These are phyloP conservation scores for Enteromius thamalakanensis DNA, from an alignment of 2,797 vertebrate genomes.

Conservation along the genomic window DNA sequence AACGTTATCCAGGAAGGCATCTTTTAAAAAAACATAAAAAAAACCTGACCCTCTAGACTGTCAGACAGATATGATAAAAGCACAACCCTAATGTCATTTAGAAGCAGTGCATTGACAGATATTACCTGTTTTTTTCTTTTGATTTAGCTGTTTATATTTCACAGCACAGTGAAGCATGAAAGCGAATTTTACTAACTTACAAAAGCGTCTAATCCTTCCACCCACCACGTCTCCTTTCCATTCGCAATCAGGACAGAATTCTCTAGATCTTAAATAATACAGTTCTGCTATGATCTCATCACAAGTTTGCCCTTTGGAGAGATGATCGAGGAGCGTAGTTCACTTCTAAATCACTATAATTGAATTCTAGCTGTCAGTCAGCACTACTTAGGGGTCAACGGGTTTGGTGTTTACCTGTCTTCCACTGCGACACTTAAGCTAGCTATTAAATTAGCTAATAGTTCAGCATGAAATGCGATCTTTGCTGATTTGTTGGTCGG, in stretches of 20 bases:
- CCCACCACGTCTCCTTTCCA: slow-evolving; percentile 19
- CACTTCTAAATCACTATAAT: slow-evolving; percentile 66
- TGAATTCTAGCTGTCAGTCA: slow-evolving; percentile 62
- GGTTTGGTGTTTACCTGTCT: slow-evolving; percentile 54
- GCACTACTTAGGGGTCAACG: slow-evolving; percentile 50
- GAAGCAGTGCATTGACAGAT: not conserved
- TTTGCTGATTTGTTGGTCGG: slow-evolving; percentile 27
- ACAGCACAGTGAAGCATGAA: slow-evolving; percentile 21
- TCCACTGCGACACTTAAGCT: slow-evolving; percentile 59
- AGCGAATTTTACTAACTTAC: slow-evolving; percentile 51
- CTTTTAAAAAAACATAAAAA: not conserved
- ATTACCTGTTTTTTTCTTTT: slow-evolving; percentile 14
- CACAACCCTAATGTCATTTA: slow-evolving; percentile 1
- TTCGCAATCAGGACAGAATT: slow-evolving; percentile 30
- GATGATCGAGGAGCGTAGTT: slow-evolving; percentile 56
- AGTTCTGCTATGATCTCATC: slow-evolving; percentile 51
- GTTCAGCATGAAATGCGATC: slow-evolving; percentile 10
- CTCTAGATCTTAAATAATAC: slow-evolving; percentile 40
- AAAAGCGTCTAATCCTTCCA: slow-evolving; percentile 45
- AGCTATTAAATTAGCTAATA: slow-evolving; percentile 68
- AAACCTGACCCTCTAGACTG: not conserved
- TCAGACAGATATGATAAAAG: not conserved
- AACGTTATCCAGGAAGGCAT: not conserved
- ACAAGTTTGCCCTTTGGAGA: slow-evolving; percentile 49
- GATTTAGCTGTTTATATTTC: not conserved